Conservation (phyloP, 2,888 invertebrate genomes). For the Eucriotettix oculatus region DNA sequence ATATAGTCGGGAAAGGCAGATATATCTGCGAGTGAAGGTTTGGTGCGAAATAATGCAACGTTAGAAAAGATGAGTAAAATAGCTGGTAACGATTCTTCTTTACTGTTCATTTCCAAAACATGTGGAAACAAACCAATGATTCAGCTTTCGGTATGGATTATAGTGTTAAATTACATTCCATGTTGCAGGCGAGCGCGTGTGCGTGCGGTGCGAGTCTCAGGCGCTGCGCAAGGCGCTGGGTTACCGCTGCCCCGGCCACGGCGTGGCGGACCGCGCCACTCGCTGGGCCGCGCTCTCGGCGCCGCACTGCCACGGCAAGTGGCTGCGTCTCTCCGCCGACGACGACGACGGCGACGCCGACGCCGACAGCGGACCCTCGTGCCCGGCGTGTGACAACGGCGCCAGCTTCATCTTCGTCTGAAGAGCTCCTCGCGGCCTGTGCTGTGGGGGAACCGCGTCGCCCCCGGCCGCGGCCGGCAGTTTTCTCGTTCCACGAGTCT, state of each 20-base stretch:
- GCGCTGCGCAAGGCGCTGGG: conserved; percentile 58
- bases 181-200: conserved; percentile 49
- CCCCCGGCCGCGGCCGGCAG: background rate
- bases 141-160: no score
- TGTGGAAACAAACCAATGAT: no score
- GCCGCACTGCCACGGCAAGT: conserved; percentile 80
- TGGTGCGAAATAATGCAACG: no score
- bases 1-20: no score
- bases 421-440: background rate
- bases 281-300: conserved; percentile 70
- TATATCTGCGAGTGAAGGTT: no score
- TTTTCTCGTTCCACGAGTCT: background rate
- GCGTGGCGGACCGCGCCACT: conserved; percentile 55
- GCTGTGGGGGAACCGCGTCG: background rate
- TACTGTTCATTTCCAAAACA: no score
- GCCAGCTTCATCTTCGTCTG: conserved; percentile 25
- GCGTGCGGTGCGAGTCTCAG: conserved; percentile 68
- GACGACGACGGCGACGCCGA: conserved; percentile 14
- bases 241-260: conserved; percentile 74
- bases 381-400: conserved; percentile 22
- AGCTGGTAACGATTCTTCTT: no score
- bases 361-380: conserved; percentile 9
- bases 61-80: no score
- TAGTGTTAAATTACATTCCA: no score
- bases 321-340: conserved; percentile 39